These are phyloP conservation scores for Dynastes hyllus DNA, from an alignment of 2,888 invertebrate genomes.

Conservation along the genomic window DNA sequence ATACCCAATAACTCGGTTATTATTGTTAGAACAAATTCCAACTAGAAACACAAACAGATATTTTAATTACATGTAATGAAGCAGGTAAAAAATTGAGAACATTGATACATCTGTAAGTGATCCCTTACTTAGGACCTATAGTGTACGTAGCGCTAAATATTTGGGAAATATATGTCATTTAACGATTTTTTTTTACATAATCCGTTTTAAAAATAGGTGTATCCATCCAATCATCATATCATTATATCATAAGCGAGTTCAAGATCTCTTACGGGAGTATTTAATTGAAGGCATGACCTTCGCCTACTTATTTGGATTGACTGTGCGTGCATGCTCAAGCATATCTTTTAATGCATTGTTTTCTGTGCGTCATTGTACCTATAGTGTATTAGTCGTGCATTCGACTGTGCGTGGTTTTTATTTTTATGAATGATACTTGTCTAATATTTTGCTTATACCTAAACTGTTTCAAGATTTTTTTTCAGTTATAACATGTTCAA, in stretches of 20 bases:
- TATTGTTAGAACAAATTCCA: no score
- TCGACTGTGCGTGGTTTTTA: background rate
- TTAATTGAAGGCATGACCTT: conserved; percentile 34
- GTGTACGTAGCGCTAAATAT: no score
- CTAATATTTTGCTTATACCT: background rate
- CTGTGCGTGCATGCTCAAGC: conserved; percentile 31
- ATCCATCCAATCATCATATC: no score
- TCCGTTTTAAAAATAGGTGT: no score
- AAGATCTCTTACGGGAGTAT: conserved; percentile 24
- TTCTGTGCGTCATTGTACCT: conserved; percentile 16
- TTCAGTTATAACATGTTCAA: background rate
- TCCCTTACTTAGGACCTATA: no score
- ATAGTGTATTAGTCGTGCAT: conserved; percentile 30
- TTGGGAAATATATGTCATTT: no score
- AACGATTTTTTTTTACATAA: no score
- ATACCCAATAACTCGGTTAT: no score
- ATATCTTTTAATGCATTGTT: conserved; percentile 40
- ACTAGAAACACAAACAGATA: no score
- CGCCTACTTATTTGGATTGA: conserved; percentile 41
- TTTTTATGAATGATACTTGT: background rate
- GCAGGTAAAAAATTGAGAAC: no score
- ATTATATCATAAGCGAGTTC: conserved; percentile 21
- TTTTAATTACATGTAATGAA: no score
- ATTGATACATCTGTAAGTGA: no score
- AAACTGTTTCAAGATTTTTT: background rate